Evolutionary conservation across 1,140 invertebrate species (phyloP).

Genomic region (Melipona quadrifasciata): DNA sequence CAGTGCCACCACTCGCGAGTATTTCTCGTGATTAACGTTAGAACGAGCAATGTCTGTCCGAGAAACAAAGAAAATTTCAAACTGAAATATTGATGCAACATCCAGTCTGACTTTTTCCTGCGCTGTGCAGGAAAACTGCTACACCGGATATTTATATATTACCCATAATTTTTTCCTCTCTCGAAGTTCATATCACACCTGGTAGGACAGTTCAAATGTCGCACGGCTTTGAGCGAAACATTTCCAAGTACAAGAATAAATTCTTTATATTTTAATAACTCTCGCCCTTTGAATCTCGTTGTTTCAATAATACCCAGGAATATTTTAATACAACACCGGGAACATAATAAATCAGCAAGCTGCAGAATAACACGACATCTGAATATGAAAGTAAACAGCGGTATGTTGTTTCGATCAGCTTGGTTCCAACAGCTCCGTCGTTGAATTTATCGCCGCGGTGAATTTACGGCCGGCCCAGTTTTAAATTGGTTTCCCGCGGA

Average conservation of each 20-base stretch:
- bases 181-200: not conserved
- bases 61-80: not conserved
- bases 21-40: conserved; percentile 12
- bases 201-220: not conserved
- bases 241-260: not conserved
- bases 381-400: not conserved
- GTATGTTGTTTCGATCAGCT: not conserved
- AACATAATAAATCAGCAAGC: not conserved
- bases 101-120: not conserved
- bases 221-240: not conserved
- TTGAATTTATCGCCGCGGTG: not conserved
- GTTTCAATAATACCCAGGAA: too few species aligned
- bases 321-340: too few species aligned
- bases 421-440: not conserved
- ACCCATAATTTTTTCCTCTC: not conserved
- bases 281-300: too few species aligned
- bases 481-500: conserved; percentile 14
- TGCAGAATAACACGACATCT: not conserved
- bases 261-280: too few species aligned
- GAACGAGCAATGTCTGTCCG: not conserved
- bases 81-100: not conserved
- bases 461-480: conserved; percentile 23
- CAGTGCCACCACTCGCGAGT: not conserved
- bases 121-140: not conserved
- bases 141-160: not conserved